Conservation (phyloP, 2,113 vertebrate genomes). For the Cinclus mexicanus region DNA sequence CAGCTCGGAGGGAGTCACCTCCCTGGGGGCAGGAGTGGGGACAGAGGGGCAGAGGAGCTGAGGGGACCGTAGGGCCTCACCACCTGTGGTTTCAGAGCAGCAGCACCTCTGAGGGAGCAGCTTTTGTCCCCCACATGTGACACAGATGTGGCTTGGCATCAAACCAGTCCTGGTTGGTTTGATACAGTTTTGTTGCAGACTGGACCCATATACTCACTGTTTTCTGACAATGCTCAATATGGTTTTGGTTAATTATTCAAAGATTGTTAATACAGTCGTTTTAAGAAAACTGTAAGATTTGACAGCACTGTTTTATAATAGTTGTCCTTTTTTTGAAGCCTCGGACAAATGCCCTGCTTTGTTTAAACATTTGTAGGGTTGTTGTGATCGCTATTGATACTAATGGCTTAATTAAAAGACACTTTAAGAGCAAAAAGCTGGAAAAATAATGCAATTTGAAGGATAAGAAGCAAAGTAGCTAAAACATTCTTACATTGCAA, state of each 20-base stretch:
- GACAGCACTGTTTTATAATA: not conserved
- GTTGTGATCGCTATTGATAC: not conserved
- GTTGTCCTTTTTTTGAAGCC: not conserved
- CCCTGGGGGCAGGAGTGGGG: not conserved
- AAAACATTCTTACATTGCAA: not conserved
- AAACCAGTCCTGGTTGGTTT: not conserved
- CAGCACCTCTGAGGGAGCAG: not conserved
- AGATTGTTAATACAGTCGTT: not conserved
- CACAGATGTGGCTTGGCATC: not conserved
- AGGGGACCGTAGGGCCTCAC: not conserved
- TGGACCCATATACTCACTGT: not conserved
- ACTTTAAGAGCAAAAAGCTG: not conserved
- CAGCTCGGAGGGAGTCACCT: not conserved
- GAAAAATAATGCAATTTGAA: not conserved
- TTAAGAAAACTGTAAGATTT: not conserved
- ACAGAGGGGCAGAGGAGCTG: not conserved
- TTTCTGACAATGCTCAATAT: not conserved
- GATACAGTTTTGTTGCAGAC: not conserved
- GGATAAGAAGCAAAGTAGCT: not conserved
- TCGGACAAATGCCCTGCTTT: not conserved
- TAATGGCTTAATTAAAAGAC: not conserved
- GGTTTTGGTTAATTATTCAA: not conserved
- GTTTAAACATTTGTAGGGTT: not conserved
- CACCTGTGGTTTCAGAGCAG: not conserved
- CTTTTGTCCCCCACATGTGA: accelerated